Percentiles rank a stretch among this genome's conserved stretches.
Evolutionary conservation across 2,113 vertebrate genomes (phyloP).

Genomic region (Rhynchopsitta pachyrhyncha): DNA sequence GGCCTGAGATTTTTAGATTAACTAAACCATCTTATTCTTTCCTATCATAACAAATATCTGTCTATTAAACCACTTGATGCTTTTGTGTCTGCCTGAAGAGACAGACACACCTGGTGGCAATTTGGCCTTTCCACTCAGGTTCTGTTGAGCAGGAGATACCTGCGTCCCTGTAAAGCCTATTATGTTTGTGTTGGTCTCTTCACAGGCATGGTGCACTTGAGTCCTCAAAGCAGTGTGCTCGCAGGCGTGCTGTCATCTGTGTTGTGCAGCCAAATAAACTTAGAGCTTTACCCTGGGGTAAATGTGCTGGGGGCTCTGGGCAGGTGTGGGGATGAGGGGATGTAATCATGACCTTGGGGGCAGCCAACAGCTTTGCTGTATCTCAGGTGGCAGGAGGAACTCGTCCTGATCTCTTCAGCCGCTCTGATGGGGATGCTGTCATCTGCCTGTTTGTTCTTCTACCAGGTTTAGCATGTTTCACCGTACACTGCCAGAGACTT

Average conservation of each 20-base stretch:
- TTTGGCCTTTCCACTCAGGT: neutral
- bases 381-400: too few relatives aligned
- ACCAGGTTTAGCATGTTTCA: neutral
- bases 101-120: fast-evolving
- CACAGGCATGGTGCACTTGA: neutral
- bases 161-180: neutral
- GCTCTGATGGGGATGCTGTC: fast-evolving
- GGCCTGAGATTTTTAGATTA: neutral
- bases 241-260: neutral
- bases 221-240: neutral
- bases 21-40: neutral
- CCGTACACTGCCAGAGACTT: neutral
- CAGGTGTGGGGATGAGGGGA: too few relatives aligned
- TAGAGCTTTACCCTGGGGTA: neutral
- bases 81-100: neutral
- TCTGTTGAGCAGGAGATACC: neutral
- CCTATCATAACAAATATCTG: neutral
- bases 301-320: neutral
- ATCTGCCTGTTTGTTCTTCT: neutral
- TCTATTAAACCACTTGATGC: neutral
- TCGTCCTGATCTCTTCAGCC: too few relatives aligned
- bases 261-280: neutral
- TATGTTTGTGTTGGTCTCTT: fast-evolving
- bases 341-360: neutral
- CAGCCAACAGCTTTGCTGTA: neutral